These are phyloP conservation scores for Rhynchotus rufescens DNA, from an alignment of 2,797 vertebrate genomes.

Conservation along the genomic window DNA sequence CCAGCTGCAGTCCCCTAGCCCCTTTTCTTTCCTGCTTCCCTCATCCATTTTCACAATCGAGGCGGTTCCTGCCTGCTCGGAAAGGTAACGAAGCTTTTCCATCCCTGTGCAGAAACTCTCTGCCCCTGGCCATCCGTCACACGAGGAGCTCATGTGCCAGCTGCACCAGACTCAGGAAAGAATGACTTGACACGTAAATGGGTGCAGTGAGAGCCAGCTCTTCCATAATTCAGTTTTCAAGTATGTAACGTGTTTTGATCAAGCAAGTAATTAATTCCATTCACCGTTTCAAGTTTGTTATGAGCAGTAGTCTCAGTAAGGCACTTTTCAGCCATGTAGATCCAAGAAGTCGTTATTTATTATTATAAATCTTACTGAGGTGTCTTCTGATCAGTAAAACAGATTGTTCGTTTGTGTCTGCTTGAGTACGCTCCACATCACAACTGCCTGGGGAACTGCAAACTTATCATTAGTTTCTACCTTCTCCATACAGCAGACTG, in stretches of 20 bases:
- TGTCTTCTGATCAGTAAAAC: neutral
- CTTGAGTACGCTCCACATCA: neutral
- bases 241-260: neutral
- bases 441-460: neutral
- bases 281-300: slow-evolving; percentile 5
- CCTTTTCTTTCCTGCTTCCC: neutral
- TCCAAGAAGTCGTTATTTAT: neutral
- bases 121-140: neutral
- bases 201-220: neutral
- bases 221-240: slow-evolving; percentile 26
- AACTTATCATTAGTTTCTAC: neutral
- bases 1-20: slow-evolving; percentile 16
- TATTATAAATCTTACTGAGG: neutral
- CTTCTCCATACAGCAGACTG: rapidly evolving
- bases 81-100: neutral
- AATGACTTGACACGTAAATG: neutral
- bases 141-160: neutral
- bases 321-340: neutral
- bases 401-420: neutral
- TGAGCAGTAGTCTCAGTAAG: neutral
- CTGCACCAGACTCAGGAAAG: slow-evolving; percentile 4
- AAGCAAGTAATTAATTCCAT: slow-evolving; percentile 19
- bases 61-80: neutral
- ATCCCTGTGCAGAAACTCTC: neutral
- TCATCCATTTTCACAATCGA: neutral